Conservation (phyloP, 2,888 invertebrate genomes). For the Pecten maximus region DNA sequence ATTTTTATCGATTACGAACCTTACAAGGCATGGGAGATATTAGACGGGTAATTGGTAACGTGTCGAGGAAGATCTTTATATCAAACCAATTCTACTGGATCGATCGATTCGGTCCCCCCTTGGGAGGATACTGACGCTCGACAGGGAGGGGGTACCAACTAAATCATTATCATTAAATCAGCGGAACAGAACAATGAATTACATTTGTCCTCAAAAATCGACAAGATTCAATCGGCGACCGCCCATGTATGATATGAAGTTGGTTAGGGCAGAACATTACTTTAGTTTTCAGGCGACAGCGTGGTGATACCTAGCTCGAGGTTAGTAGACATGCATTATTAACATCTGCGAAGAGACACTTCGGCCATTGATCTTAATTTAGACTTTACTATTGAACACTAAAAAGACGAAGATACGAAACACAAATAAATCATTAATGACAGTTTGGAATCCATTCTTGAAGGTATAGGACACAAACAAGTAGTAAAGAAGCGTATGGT, state of each 20-base stretch:
- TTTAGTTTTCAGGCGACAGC: background rate
- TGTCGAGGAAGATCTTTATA: constrained; percentile 26
- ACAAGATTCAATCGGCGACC: background rate
- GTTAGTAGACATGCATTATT: background rate
- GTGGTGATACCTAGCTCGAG: background rate
- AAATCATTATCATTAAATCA: background rate
- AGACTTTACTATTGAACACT: background rate
- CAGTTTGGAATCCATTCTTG: background rate
- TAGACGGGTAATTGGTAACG: constrained; percentile 48
- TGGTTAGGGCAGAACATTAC: background rate
- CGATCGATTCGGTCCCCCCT: constrained; percentile 1
- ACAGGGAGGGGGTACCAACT: background rate
- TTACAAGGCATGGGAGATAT: constrained; percentile 40
- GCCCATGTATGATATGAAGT: background rate
- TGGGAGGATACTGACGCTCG: background rate
- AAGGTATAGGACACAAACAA: background rate
- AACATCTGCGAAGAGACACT: background rate
- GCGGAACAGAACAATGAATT: background rate
- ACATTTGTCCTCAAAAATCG: constrained; percentile 13
- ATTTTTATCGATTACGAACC: constrained; percentile 42
- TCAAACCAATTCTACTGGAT: constrained; percentile 9
- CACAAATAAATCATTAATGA: background rate
- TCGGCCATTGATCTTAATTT: background rate
- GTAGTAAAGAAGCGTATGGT: background rate
- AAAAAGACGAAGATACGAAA: background rate